Base-by-base conservation (phyloP, 2,888 invertebrate genomes). In the Hedya salicella region DNA sequence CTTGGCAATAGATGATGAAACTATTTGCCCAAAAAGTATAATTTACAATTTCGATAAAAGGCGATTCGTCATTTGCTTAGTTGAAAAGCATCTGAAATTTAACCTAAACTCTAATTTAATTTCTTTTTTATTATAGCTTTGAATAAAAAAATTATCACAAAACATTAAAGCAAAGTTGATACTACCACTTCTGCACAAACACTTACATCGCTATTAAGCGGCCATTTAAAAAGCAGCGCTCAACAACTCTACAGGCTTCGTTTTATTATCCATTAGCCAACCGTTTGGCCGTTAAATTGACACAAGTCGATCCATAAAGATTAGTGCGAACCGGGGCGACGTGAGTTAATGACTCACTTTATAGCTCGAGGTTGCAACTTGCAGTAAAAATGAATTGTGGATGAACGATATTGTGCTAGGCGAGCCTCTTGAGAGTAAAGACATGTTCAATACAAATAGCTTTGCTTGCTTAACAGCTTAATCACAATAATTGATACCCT, bases 201-300 rank as follows among this genome's bases (percentile, higher is more conserved):
- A 66, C 61, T 65, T 65, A 66, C 61, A 60, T 42, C 19, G 40
- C 80, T 76, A 73, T 79, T 80, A 75, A 78, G 71, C 74, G 76
- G 74, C 74, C 77, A 76, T 83, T 82, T 80, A 79, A 83, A 85
- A 85, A 78, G 74, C 46, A 46, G 25, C 66, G 53, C 74, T 78
- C 79, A 79, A 83, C 76, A 76, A 69, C 73, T 73, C 63, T 70
- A 71, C 69, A 70, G 49, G 63, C 75, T 71, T 71, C 76, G 66
- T 68, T 82, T 83, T 79, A 82, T 78, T 74, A 70, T 72, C 81
- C 78, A 82, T 87, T 85, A 84, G 78, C 78, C 78, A 82, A 82
- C 83, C 78, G 82, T 84, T 85, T 78, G 78, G 73, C 74, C 79
- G 77, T 86, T 81, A 86, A 82, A 78, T 83, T 82, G 85, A 86